phyloP scores from a whole-genome alignment of 2,797 vertebrate genomes.

The Echeneis naucrates region DNA sequence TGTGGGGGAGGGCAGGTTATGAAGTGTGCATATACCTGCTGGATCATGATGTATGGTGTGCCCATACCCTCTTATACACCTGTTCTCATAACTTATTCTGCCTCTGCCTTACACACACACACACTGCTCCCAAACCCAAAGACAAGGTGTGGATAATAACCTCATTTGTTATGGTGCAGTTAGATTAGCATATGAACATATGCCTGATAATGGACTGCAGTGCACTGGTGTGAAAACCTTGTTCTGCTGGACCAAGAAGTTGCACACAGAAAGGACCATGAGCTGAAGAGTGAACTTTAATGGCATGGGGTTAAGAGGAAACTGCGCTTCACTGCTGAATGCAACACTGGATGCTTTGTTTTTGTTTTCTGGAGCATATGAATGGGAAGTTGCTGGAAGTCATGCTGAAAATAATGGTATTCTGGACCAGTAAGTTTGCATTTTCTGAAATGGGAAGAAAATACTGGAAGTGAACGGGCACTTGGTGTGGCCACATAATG shows the following conservation, averaged over 20 bases:
- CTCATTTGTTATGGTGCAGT: constrained; percentile 77
- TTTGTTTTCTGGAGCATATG: background rate
- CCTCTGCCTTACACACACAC: constrained; percentile 48
- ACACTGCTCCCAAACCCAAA: constrained; percentile 38
- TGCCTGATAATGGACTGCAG: constrained; percentile 74
- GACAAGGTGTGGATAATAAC: constrained; percentile 76
- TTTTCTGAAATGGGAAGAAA: no score
- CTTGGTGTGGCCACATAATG: no score
- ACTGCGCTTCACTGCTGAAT: constrained; percentile 2
- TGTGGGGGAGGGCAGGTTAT: constrained; percentile 21
- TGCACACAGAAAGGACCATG: constrained; percentile 18
- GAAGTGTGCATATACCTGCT: constrained; percentile 57
- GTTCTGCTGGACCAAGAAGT: constrained; percentile 59
- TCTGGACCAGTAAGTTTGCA: background rate
- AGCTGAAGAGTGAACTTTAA: constrained; percentile 56
- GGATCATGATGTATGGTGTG: constrained; percentile 74
- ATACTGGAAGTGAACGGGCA: background rate
- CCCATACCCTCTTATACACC: constrained; percentile 64
- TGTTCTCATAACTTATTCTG: constrained; percentile 60
- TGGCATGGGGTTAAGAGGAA: constrained; percentile 63
- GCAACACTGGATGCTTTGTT: background rate
- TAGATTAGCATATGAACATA: constrained; percentile 73
- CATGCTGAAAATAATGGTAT: background rate
- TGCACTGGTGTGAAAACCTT: constrained; percentile 64
- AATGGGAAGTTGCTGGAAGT: background rate